Conservation (phyloP, 2,888 invertebrate genomes). For the Cataglyphis albicans region DNA sequence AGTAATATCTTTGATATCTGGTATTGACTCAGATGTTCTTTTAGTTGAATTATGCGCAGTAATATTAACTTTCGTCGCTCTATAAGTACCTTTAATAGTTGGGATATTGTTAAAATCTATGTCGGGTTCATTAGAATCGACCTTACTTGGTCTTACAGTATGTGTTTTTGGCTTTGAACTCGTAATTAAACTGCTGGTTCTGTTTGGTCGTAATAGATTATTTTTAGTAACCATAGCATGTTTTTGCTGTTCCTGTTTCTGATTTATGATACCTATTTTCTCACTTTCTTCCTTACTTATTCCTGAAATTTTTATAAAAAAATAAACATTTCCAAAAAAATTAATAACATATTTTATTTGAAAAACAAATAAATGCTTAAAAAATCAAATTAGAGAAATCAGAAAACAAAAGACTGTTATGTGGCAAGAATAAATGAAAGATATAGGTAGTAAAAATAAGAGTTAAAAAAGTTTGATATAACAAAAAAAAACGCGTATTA, state of each 20-base stretch:
- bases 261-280: constrained; percentile 48
- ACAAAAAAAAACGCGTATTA: neutral
- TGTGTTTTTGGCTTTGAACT: constrained; percentile 73
- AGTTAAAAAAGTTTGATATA: too few relatives aligned
- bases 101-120: constrained; percentile 84
- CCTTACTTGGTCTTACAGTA: constrained; percentile 71
- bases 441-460: too few relatives aligned
- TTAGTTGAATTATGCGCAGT: constrained; percentile 57
- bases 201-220: constrained; percentile 81
- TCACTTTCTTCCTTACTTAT: constrained; percentile 77
- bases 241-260: constrained; percentile 78
- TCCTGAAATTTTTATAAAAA: constrained; percentile 69
- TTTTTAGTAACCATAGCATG: constrained; percentile 85
- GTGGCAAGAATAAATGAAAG: too few relatives aligned
- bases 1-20: constrained; percentile 14
- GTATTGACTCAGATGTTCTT: neutral
- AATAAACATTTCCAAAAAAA: neutral
- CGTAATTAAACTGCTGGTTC: constrained; percentile 80
- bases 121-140: constrained; percentile 79
- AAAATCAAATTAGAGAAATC: neutral
- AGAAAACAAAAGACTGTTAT: too few relatives aligned
- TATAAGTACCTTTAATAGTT: constrained; percentile 84
- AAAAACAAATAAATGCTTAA: constrained; percentile 10
- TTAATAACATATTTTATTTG: neutral
- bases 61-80: constrained; percentile 81